Evolutionary conservation across 2,113 vertebrate genomes (phyloP).

Genomic region (Solea solea): DNA sequence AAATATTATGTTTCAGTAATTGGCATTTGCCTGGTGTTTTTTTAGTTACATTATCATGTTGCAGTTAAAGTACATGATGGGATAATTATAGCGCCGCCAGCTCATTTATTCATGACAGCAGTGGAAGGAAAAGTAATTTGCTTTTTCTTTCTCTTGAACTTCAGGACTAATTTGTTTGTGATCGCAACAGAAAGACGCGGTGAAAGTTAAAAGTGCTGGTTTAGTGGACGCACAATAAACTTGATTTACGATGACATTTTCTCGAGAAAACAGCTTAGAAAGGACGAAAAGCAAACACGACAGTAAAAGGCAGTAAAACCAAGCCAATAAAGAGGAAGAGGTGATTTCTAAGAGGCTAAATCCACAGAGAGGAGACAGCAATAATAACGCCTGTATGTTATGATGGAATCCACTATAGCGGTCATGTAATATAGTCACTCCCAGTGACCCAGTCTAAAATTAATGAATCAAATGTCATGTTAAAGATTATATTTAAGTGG

Average conservation of each 20-base stretch:
- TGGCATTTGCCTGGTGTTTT: too few species aligned
- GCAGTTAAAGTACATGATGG: too few species aligned
- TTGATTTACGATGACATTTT: slow-evolving; percentile 18
- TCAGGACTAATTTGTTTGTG: not conserved
- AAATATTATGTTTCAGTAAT: too few species aligned
- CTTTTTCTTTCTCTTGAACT: not conserved
- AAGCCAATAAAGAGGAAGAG: slow-evolving; percentile 1
- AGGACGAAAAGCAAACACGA: slow-evolving; percentile 1
- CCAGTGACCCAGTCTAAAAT: too few species aligned
- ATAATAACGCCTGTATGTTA: not conserved
- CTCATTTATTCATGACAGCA: not conserved
- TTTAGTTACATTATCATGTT: too few species aligned
- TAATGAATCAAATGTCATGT: too few species aligned
- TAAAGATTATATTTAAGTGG: too few species aligned
- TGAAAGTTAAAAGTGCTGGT: not conserved
- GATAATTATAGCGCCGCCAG: too few species aligned
- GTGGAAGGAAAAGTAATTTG: not conserved
- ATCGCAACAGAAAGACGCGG: not conserved
- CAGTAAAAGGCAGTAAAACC: slow-evolving; percentile 29
- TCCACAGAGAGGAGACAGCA: not conserved
- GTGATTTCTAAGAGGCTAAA: slow-evolving; percentile 10
- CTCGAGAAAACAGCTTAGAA: slow-evolving; percentile 24
- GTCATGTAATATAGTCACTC: not conserved
- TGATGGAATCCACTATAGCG: not conserved
- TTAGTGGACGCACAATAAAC: not conserved